These are phyloP conservation scores for Mus pahari DNA, from an alignment of 2,113 vertebrate genomes.

Conservation along the genomic window DNA sequence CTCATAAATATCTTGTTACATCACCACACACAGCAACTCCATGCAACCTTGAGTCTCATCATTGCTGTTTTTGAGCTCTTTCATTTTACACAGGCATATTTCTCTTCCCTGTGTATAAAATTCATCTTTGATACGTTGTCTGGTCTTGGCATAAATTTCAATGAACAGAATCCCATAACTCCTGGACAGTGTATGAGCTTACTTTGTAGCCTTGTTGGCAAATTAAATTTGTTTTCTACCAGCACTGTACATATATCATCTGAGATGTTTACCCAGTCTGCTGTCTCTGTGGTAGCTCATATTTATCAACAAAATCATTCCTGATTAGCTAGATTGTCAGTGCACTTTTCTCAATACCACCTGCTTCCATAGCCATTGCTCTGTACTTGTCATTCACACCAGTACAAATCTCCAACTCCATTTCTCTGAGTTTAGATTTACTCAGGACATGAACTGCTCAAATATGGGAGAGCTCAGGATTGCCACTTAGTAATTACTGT, in stretches of 20 bases:
- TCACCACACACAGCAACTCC: conserved; percentile 89
- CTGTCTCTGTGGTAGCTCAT: conserved; percentile 93
- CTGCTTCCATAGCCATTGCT: conserved; percentile 91
- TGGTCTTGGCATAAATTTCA: conserved; percentile 93
- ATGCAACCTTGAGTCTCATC: conserved; percentile 91
- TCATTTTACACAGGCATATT: conserved; percentile 93
- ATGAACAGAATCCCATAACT: conserved; percentile 93
- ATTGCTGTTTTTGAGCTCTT: conserved; percentile 92
- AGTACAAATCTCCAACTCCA: conserved; percentile 25
- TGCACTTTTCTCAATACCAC: conserved; percentile 92
- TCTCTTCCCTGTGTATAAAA: conserved; percentile 93
- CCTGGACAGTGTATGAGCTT: conserved; percentile 92
- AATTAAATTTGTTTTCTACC: conserved; percentile 93
- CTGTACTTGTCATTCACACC: conserved; percentile 89
- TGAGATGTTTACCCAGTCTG: conserved; percentile 93
- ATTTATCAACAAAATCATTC: conserved; percentile 94
- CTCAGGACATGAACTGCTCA: conserved; percentile 6
- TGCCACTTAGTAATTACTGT: conserved; percentile 5
- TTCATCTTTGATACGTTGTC: conserved; percentile 93
- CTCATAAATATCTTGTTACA: conserved; percentile 85
- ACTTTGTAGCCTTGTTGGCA: conserved; percentile 92
- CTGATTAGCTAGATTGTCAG: conserved; percentile 93
- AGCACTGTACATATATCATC: conserved; percentile 93
- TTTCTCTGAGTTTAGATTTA: conserved; percentile 1
- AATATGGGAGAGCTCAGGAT: conserved; percentile 71